Conservation (phyloP, 2,797 vertebrate species). For the Xenentodon cancila region DNA sequence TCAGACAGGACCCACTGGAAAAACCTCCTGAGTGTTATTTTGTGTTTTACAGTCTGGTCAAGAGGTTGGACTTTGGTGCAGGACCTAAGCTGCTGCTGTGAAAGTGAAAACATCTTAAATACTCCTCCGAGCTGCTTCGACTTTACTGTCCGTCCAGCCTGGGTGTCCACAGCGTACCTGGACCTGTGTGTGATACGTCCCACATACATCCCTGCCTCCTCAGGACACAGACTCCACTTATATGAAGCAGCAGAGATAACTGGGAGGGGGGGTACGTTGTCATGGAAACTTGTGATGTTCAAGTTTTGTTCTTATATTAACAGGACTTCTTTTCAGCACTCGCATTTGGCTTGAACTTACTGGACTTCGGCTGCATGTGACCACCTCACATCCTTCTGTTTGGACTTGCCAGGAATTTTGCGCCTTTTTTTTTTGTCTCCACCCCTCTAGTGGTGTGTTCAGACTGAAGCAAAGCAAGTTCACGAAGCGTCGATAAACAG, state of each 20-base stretch:
- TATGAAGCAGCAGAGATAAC: background rate
- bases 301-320: conserved; percentile 1
- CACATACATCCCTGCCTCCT: background rate
- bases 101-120: conserved; percentile 27
- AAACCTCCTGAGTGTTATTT: background rate
- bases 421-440: fast-evolving
- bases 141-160: background rate
- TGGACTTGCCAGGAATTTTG: background rate
- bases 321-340: conserved; percentile 36
- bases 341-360: conserved; percentile 48
- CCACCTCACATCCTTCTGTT: conserved; percentile 1
- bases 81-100: conserved; percentile 87
- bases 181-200: background rate
- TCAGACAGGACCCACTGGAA: no score
- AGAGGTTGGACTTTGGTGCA: conserved; percentile 67
- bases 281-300: background rate
- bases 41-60: conserved; percentile 56
- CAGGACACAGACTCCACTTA: background rate
- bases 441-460: no score
- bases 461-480: no score
- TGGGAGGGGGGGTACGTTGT: background rate
- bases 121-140: background rate
- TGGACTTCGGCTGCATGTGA: conserved; percentile 15
- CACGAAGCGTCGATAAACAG: no score
- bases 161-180: background rate